Base-by-base conservation (phyloP, 2,888 invertebrate genomes). In the Lasioglossum lativentre region DNA sequence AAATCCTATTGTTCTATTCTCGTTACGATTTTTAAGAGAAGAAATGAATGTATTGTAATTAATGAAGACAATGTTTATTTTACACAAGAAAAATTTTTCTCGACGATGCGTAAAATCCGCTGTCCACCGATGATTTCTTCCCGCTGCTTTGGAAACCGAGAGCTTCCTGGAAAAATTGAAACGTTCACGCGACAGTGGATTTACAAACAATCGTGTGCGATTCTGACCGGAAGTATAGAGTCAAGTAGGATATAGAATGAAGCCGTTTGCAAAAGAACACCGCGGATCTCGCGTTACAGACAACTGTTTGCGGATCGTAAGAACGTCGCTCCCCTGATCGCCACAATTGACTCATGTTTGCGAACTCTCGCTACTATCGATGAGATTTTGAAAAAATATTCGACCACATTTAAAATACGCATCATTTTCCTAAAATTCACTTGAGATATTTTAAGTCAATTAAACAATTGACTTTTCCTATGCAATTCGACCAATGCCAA, bases 251-350 rank as follows among this genome's bases (percentile, higher is more conserved):
- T 52, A 23, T 52, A 23, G 23, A 23, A 23, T 10, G 52, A 23
- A 71, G 27, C 40, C 38, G 75, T 66, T 12, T 12, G 68, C n/a
- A 12, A 38, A 23, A 38, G 23, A 68, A 68, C 68, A 23, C 34
- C 66, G 66, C 2, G 38, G 10, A 10, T 38, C 70, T 82, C 82
- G 79, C 47, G 73, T 84, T 81, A 77, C 76, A 34, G 74, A 71
- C 47, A 34, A 42, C 72, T 30, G 66, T 40, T 66, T 66, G 56
- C 73, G 45, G 27, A 47, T 30, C 68, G 68, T 23, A 23, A 12
- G 38, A 68, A 23, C 38, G 12, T 19, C 23, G 10, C 8, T 40
- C 3, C 38, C 38, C 2, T 10, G 38, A 14, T 8, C 34, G 19
- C 23, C 10, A 16, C 63, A 34, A 27, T 66, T 66, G 30, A 30